Evolutionary conservation across 1,140 invertebrate species (phyloP), one percentile per base, ranked within the genome.

Genomic region (Neodiprion pinetum): DNA sequence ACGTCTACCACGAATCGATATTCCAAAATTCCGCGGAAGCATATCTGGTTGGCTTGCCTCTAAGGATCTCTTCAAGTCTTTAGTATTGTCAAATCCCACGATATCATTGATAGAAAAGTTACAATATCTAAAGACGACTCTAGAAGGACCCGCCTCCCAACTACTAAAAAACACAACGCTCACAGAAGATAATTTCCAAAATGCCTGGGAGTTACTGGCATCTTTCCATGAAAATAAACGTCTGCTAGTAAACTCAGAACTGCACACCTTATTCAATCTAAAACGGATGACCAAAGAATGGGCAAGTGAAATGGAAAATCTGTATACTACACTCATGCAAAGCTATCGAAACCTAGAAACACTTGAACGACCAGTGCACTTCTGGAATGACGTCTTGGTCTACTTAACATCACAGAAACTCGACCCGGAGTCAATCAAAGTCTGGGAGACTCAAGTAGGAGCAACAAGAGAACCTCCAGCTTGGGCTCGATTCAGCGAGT

Each of bases 211-310:
- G 4, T 48, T 69, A 0, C n/a, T 78, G 0, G 23, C 11, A 0
- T 3, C 73, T 0, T 76, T 78, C 48, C 76, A 79, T 48, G 75
- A 79, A 17, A 79, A 79, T 67, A 67, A 76, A 48, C 72, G 72
- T 0, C 23, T 76, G 48, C 28, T 79, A 0, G 73, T 79, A 0
- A 74, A 76, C 10, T 66, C 72, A n/a, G 74, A 76, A 8, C 23
- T 79, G 1, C 73, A 71, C 0, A 65, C 72, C 7, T 50, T 78
- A 17, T 17, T 74, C 0, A 67, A 48, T 1, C 1, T 79, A 2
- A 78, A 76, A 28, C 17, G 7, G 7, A 78, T 78, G 49, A 76
- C 50, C 3, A 74, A 66, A 28, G 76, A 76, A 28, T 78, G 75
- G 0, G 75, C 50, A 0, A 14, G 1, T 10, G 75, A 78, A 23